Evolutionary conservation across 1,140 invertebrate genomes (phyloP).

Genomic region (Battus philenor): DNA sequence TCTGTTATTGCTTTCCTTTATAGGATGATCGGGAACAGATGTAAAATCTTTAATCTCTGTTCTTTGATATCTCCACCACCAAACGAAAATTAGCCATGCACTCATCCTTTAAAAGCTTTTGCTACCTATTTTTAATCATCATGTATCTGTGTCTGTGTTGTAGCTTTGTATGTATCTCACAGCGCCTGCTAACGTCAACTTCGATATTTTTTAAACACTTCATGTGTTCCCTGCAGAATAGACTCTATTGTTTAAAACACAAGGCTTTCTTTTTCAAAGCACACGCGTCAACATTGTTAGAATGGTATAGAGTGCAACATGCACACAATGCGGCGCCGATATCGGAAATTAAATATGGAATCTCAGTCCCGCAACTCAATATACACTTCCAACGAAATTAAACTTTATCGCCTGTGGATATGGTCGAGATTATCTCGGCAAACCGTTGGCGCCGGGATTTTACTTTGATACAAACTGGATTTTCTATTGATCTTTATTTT

Average conservation of each 20-base stretch:
- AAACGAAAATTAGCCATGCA: background rate
- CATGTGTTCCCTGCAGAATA: background rate
- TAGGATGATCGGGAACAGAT: too few relatives aligned
- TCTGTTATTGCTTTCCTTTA: too few relatives aligned
- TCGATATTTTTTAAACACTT: background rate
- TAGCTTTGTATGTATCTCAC: too few relatives aligned
- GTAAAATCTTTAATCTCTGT: too few relatives aligned
- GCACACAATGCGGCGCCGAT: conserved; percentile 23
- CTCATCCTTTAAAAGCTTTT: too few relatives aligned
- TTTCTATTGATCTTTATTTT: conserved; percentile 14
- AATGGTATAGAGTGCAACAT: conserved; percentile 13
- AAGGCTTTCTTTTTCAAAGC: background rate
- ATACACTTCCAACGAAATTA: conserved; percentile 3
- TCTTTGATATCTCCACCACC: background rate
- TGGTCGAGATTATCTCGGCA: conserved; percentile 19
- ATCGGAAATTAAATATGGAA: conserved; percentile 47
- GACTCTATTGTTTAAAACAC: background rate
- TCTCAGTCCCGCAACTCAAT: conserved; percentile 32
- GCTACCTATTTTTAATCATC: too few relatives aligned
- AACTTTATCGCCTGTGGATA: conserved; percentile 11
- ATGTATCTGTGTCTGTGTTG: too few relatives aligned
- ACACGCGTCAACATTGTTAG: too few relatives aligned
- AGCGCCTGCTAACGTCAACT: background rate
- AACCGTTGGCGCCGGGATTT: background rate
- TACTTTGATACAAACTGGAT: conserved; percentile 4